Evolutionary conservation across 2,113 vertebrate genomes (phyloP).

Genomic region (Ochotona princeps): DNA sequence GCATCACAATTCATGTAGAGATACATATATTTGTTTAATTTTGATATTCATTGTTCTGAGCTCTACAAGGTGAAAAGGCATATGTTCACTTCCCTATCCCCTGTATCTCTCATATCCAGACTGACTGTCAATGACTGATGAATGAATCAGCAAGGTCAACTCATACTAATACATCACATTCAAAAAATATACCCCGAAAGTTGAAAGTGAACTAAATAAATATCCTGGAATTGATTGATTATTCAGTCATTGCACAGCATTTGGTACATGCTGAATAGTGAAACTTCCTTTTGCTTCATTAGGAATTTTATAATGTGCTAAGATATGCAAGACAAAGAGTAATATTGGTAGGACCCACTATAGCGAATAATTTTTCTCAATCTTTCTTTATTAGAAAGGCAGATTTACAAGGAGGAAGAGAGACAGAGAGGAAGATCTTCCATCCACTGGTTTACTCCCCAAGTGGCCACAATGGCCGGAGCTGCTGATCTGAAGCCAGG

Average conservation of each 20-base stretch:
- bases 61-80: background rate
- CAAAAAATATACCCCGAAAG: background rate
- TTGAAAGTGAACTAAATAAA: background rate
- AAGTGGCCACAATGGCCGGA: too few species aligned
- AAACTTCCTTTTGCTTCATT: background rate
- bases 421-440: too few species aligned
- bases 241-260: background rate
- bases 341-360: background rate
- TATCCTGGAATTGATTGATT: background rate
- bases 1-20: background rate
- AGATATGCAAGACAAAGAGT: background rate
- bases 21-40: background rate
- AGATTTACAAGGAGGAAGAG: too few species aligned
- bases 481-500: too few species aligned
- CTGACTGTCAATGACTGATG: constrained; percentile 17
- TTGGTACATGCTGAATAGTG: background rate
- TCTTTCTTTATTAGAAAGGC: too few species aligned
- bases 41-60: background rate
- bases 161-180: background rate
- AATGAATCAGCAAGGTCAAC: background rate
- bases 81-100: background rate
- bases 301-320: background rate
- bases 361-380: background rate
- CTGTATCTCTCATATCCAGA: background rate
- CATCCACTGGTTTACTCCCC: too few species aligned